Evolutionary conservation across 2,888 invertebrate genomes (phyloP).

Genomic region (Chrysolina haemoptera): DNA sequence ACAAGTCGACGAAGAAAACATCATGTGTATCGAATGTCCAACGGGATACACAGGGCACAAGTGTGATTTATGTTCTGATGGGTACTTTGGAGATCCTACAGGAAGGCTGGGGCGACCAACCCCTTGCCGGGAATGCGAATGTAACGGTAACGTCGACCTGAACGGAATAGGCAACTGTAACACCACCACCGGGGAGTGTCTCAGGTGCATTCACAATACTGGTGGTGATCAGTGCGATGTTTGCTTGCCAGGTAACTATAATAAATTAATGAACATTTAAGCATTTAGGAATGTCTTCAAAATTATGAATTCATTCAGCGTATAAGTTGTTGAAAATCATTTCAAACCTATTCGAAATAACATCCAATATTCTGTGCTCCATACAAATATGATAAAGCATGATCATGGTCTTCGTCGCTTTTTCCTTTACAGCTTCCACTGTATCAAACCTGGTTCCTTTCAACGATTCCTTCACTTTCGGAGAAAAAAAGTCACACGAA

Average conservation of each 20-base stretch:
- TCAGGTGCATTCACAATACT: constrained; percentile 97
- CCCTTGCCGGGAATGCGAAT: constrained; percentile 90
- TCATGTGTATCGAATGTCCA: constrained; percentile 96
- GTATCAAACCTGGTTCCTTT: too few relatives aligned
- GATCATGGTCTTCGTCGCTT: too few relatives aligned
- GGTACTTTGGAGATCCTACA: constrained; percentile 73
- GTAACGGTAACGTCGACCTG: constrained; percentile 93
- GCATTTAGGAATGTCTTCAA: too few relatives aligned
- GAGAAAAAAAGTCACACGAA: too few relatives aligned
- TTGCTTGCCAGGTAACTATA: constrained; percentile 83
- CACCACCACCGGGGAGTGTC: constrained; percentile 94
- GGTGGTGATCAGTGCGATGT: constrained; percentile 93
- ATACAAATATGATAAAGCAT: too few relatives aligned
- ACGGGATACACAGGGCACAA: constrained; percentile 90
- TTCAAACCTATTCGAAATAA: too few relatives aligned
- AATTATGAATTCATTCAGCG: too few relatives aligned
- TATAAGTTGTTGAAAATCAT: too few relatives aligned
- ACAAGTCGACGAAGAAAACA: constrained; percentile 87
- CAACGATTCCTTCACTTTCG: too few relatives aligned
- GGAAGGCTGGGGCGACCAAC: constrained; percentile 78
- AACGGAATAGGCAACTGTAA: constrained; percentile 99
- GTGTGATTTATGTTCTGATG: constrained; percentile 97
- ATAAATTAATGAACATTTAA: too few relatives aligned
- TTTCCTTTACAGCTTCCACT: too few relatives aligned
- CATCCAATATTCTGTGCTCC: too few relatives aligned